A percentile compares a stretch with the other conserved stretches of the same genome.
Evolutionary conservation across 1,140 invertebrate genomes (phyloP).

Genomic region (Copidosoma floridanum): DNA sequence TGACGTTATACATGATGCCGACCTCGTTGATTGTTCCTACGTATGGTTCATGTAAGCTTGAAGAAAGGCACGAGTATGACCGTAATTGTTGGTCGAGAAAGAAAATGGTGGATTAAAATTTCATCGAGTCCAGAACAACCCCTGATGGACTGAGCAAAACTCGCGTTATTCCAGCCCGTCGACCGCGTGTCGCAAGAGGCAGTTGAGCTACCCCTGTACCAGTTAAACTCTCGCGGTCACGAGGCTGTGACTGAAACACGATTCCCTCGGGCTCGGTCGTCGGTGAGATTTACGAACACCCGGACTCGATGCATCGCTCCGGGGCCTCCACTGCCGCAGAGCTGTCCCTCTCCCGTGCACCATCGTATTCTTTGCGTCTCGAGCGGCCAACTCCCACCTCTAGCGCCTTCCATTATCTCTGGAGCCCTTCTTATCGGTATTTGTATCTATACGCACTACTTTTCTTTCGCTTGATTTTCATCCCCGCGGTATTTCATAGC

Average conservation of each 20-base stretch:
- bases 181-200: too few relatives aligned
- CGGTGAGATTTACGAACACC: constrained; percentile 20
- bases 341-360: neutral
- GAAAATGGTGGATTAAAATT: constrained; percentile 25
- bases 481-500: neutral
- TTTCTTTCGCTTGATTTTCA: neutral
- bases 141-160: too few relatives aligned
- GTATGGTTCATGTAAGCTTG: too few relatives aligned
- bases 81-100: too few relatives aligned
- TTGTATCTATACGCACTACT: neutral
- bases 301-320: constrained; percentile 8
- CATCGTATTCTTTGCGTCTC: neutral
- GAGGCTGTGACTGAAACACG: constrained; percentile 25
- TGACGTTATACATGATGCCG: too few relatives aligned
- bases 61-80: too few relatives aligned
- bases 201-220: too few relatives aligned
- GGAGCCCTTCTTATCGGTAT: too few relatives aligned
- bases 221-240: constrained; percentile 19
- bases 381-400: neutral
- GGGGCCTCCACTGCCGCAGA: neutral
- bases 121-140: too few relatives aligned
- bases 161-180: too few relatives aligned
- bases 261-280: constrained; percentile 1
- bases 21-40: too few relatives aligned
- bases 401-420: neutral